Evolutionary conservation across 2,888 invertebrate genomes (phyloP).

Genomic region (Chesias legatella): DNA sequence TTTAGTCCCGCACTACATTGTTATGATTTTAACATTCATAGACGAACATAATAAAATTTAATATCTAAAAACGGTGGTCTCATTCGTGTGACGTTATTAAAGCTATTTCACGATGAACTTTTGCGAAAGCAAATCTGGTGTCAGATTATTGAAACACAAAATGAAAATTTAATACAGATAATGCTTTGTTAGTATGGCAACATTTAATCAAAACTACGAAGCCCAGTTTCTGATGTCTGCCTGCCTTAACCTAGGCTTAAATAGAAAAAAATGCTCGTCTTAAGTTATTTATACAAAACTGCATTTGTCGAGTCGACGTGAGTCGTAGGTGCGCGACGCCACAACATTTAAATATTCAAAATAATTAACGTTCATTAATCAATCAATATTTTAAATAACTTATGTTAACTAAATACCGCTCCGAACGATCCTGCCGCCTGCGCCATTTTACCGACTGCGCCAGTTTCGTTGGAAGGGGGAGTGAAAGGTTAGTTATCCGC

Average conservation of each 20-base stretch:
- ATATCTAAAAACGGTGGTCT: constrained; percentile 74
- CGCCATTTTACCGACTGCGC: constrained; percentile 8
- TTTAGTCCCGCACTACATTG: constrained; percentile 61
- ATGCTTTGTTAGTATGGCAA: constrained; percentile 70
- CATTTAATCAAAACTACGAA: constrained; percentile 53
- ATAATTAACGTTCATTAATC: constrained; percentile 51
- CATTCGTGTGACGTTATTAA: constrained; percentile 74
- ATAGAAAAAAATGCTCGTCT: constrained; percentile 28
- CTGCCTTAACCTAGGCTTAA: constrained; percentile 62
- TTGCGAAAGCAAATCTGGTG: constrained; percentile 14
- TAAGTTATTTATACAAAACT: constrained; percentile 47
- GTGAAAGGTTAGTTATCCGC: constrained; percentile 63
- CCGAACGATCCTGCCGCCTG: background rate
- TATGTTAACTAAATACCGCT: constrained; percentile 29
- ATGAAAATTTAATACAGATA: constrained; percentile 32
- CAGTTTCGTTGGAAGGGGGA: constrained; percentile 13
- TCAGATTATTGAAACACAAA: constrained; percentile 22
- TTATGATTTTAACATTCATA: constrained; percentile 47
- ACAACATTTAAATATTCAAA: constrained; percentile 62
- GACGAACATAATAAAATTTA: constrained; percentile 38
- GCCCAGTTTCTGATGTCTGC: constrained; percentile 46
- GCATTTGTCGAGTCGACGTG: constrained; percentile 42
- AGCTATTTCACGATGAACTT: constrained; percentile 53
- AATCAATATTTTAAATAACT: constrained; percentile 61
- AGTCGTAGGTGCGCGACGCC: constrained; percentile 51